These are phyloP conservation scores for Calyptomena viridis DNA, from an alignment of 2,113 vertebrate genomes.

Conservation along the genomic window DNA sequence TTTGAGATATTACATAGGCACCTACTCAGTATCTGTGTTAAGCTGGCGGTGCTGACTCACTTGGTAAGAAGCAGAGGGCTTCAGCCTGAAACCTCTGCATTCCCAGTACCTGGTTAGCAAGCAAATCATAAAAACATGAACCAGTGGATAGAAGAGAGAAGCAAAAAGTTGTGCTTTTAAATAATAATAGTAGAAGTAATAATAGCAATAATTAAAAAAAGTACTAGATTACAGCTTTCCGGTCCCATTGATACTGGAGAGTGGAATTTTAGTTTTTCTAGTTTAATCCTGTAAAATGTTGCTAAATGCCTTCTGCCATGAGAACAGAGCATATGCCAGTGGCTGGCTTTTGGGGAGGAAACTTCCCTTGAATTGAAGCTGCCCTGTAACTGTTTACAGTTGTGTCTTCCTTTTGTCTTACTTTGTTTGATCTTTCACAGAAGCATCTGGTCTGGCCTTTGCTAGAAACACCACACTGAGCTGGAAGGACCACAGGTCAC, in stretches of 20 bases:
- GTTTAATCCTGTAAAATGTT: conserved; percentile 18
- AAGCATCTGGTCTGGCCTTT: conserved; percentile 53
- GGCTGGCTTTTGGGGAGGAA: background rate
- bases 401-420: conserved; percentile 50
- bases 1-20: background rate
- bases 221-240: background rate
- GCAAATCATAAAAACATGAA: background rate
- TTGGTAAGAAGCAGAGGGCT: background rate
- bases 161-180: background rate
- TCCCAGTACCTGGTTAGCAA: background rate
- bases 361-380: conserved; percentile 20
- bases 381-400: conserved; percentile 47
- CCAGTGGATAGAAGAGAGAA: background rate
- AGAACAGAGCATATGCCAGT: conserved; percentile 36
- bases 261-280: background rate
- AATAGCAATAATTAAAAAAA: background rate
- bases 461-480: conserved; percentile 38
- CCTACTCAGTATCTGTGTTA: fast-evolving
- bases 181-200: background rate
- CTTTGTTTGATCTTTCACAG: conserved; percentile 53
- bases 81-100: background rate
- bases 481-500: conserved; percentile 44
- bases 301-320: conserved; percentile 38
- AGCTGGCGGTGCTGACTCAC: background rate
- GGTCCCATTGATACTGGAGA: background rate